Evolutionary conservation across 2,797 vertebrate species (phyloP).

Genomic region (Caiman crocodilus): DNA sequence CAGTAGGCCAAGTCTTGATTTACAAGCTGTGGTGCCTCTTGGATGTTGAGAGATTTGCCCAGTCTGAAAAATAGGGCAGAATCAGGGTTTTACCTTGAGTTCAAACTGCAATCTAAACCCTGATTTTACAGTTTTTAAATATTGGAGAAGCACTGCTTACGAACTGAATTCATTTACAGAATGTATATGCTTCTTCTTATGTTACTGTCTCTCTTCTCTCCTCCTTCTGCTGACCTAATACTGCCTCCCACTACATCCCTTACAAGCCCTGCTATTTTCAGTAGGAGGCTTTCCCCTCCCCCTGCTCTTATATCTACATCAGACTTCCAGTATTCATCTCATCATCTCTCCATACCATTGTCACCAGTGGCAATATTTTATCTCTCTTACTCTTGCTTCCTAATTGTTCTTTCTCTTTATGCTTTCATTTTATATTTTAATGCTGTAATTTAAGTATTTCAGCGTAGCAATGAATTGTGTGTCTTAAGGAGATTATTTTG

Average conservation of each 20-base stretch:
- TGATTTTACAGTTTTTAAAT: not conserved
- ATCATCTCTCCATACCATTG: too few species aligned
- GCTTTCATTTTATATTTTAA: too few species aligned
- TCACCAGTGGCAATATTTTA: too few species aligned
- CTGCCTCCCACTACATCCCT: too few species aligned
- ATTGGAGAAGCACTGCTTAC: not conserved
- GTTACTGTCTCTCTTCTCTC: not conserved
- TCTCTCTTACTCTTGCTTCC: too few species aligned
- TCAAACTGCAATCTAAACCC: not conserved
- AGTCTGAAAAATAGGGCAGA: not conserved
- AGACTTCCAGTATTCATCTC: too few species aligned
- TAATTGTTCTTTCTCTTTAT: too few species aligned
- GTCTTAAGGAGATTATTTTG: conserved; percentile 36
- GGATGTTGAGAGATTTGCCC: not conserved
- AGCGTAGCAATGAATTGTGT: not conserved
- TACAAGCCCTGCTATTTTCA: too few species aligned
- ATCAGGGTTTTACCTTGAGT: not conserved
- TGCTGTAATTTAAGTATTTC: not conserved
- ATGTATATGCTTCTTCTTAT: conserved; percentile 6
- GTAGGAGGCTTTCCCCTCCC: too few species aligned
- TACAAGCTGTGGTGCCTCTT: not conserved
- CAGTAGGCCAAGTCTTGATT: not conserved
- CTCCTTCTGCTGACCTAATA: too few species aligned
- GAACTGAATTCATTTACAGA: not conserved
- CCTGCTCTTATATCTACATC: too few species aligned